Base-by-base conservation (phyloP, 2,888 invertebrate species). In the Drosophila prolongata region DNA sequence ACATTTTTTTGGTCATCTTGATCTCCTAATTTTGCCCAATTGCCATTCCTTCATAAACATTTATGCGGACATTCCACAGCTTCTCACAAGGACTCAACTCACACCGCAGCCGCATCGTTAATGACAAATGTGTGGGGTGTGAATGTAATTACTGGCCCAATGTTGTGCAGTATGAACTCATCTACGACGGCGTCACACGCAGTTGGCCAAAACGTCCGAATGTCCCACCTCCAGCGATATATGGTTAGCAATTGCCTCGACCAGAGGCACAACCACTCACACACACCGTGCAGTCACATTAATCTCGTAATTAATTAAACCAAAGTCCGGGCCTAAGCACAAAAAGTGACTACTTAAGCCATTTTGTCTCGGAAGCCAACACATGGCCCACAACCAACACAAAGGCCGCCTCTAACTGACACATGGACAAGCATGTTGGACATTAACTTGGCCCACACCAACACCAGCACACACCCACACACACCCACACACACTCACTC, bases 341-440 rank as follows among this genome's bases (percentile, higher is more conserved):
- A 87, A 85, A 89, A 89, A 89, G 79, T 85, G 89, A 85, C 87
- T 85, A 89, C 85, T 89, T 89, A 85, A 85, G 85, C 85, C 85
- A 85, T 85, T 85, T 89, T 79, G 89, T 75, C 87, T 81, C 68
- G 76, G 76, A 85, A 78, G 79, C 87, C 73, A 81, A 77, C 87
- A 89, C 89, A 85, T 85, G 85, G 85, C 87, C 60, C 54, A 58
- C 71, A 67, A 52, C 68, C 37, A 13, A 27, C 40, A 42, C 53
- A 47, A 43, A 44, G n/a, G 50, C 37, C 73, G 77, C 79, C 71
- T 69, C 76, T 68, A 87, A 83, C 83, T 88, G 82, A 76, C 87
- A 88, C 87, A 83, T 83, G 89, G 89, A 88, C 87, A 86, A 71
- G 80, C 84, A 67, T 75, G 74, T 69, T 76, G 80, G 70, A 80